Conservation (phyloP, 2,113 vertebrate genomes). For the Cyprinus carpio region DNA sequence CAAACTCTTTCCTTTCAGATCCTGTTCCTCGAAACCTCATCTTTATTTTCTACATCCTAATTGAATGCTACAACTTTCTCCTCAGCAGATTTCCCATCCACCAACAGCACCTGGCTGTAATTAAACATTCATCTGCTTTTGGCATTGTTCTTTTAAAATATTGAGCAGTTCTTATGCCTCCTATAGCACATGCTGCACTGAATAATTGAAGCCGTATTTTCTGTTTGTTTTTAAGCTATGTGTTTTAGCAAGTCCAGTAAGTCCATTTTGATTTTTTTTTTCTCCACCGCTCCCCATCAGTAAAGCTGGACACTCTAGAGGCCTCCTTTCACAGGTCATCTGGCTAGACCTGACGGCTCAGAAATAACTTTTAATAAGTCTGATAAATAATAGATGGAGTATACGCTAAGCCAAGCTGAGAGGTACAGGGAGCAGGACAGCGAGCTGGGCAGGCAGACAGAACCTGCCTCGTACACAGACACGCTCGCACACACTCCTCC, state of each 20-base stretch:
- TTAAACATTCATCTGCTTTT: constrained; percentile 73
- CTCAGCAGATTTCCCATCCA: constrained; percentile 51
- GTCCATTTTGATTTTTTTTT: constrained; percentile 73
- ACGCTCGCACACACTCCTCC: constrained; percentile 61
- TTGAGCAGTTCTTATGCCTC: constrained; percentile 72
- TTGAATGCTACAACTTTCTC: constrained; percentile 37
- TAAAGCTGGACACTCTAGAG: constrained; percentile 73
- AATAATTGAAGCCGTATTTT: constrained; percentile 76
- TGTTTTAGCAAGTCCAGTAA: constrained; percentile 73
- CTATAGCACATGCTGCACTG: constrained; percentile 68
- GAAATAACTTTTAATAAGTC: constrained; percentile 84
- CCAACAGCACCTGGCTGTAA: constrained; percentile 64
- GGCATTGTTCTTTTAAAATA: constrained; percentile 71
- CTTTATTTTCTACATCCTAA: constrained; percentile 35
- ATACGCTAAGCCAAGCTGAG: constrained; percentile 71
- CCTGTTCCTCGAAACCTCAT: not conserved
- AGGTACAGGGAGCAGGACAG: constrained; percentile 68
- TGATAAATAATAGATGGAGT: constrained; percentile 78
- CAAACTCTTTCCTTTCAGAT: not conserved
- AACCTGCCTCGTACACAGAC: constrained; percentile 48
- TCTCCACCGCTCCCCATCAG: constrained; percentile 49
- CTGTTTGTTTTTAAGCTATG: constrained; percentile 74
- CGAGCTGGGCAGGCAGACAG: constrained; percentile 63
- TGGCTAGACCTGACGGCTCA: constrained; percentile 76
- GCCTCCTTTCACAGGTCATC: constrained; percentile 73